Percentiles rank a stretch among this genome's conserved stretches.
Evolutionary conservation across 2,113 vertebrate genomes (phyloP).

Genomic region (Chaetorhynchus papuensis): DNA sequence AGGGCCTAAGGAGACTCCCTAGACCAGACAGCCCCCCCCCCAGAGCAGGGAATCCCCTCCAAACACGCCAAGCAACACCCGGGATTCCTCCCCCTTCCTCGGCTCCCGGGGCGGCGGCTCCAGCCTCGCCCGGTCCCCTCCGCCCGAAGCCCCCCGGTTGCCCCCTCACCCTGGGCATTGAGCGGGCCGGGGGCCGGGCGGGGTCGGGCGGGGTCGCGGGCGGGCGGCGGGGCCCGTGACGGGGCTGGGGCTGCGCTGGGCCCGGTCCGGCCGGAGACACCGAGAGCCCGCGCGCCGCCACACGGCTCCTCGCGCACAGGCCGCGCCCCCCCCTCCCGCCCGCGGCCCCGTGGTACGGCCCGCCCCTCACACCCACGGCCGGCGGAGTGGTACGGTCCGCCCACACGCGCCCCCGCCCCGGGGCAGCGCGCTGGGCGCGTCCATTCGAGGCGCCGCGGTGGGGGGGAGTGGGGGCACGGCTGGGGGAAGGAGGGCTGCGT

Average conservation of each 20-base stretch:
- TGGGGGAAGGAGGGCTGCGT: fast-evolving
- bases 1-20: neutral
- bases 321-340: neutral
- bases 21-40: neutral
- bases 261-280: too few relatives aligned
- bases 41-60: neutral
- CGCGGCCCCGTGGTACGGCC: neutral
- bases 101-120: neutral
- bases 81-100: neutral
- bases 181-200: slow-evolving; percentile 52
- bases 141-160: too few relatives aligned
- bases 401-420: neutral
- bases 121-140: neutral
- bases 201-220: neutral
- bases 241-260: too few relatives aligned
- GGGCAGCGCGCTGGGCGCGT: neutral
- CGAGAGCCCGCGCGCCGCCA: too few relatives aligned
- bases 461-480: neutral
- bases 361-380: neutral
- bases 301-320: too few relatives aligned
- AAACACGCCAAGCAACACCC: neutral
- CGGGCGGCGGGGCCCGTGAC: too few relatives aligned
- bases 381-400: neutral
- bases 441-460: neutral
- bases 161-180: slow-evolving; percentile 39